Base-by-base conservation (phyloP, 2,888 invertebrate genomes). In the Sinohyriopsis cumingii region DNA sequence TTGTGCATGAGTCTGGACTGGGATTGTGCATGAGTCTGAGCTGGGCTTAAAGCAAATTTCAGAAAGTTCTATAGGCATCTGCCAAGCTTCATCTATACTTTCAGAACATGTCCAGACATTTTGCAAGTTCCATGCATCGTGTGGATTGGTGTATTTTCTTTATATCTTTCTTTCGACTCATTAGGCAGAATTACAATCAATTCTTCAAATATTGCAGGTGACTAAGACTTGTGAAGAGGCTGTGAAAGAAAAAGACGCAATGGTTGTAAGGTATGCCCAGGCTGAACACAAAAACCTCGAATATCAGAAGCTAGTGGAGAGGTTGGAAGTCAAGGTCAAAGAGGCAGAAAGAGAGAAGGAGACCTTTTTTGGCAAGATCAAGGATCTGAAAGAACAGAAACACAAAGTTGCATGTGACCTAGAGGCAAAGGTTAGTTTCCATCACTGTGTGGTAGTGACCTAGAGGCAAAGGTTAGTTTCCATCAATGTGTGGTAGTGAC, bases 211-310 rank as follows among this genome's bases (percentile, higher is more conserved):
- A 65, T 54, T 68, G 19, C 71, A 89, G 89, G 75, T 87, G 45
- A 87, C 81, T 0, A 87, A 87, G 68, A 81, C 78, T 72, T 84
- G 82, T 67, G 86, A 89, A 25, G 89, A 89, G 7, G 79, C 82
- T 53, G 75, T 72, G 28, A 77, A 77, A 63, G 90, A 90, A 67
- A 89, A 89, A 73, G 90, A 89, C 56, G 78, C 82, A 19, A 89
- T 89, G 86, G 89, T 89, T 28, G 80, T 90, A 57, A 89, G 86
- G 70, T 90, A 86, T 79, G 90, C 90, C 7, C 86, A 87, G 75
- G 87, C 88, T 5, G 90, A 90, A 73, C 85, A 87, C 69, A 89
- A 88, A 70, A 86, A 83, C 72, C 82, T 89, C 12, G 88, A 89
- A 66, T 71, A 80, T 55, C 80, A 83, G 69, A 83, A 84, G 63